Percentiles rank a stretch among this genome's conserved stretches.
Conservation (phyloP, 1,140 invertebrate species). For the Saccostrea cuccullata region DNA sequence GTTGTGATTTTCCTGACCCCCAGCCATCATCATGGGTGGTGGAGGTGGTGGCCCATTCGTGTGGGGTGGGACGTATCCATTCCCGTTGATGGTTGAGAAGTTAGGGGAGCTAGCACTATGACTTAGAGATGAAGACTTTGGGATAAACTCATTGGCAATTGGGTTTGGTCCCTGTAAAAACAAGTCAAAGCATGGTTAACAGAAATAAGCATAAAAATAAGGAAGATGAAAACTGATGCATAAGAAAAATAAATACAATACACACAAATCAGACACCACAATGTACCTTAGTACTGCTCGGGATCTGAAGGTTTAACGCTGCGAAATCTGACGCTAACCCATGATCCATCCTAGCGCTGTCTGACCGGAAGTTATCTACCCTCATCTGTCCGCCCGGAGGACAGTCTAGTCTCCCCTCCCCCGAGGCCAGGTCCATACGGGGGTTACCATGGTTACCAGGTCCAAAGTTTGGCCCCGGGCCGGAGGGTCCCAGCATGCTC, state of each 20-base stretch:
- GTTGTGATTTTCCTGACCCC: constrained; percentile 38
- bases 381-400: constrained; percentile 41
- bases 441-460: neutral
- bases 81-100: constrained; percentile 65
- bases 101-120: constrained; percentile 75
- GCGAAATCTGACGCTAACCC: constrained; percentile 70
- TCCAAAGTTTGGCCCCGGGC: constrained; percentile 45
- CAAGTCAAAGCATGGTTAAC: neutral
- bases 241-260: too few relatives aligned
- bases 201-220: neutral
- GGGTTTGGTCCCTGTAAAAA: constrained; percentile 58
- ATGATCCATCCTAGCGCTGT: constrained; percentile 62
- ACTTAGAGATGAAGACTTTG: constrained; percentile 65
- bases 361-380: constrained; percentile 45
- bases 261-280: neutral
- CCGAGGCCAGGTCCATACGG: constrained; percentile 39
- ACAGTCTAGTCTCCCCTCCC: constrained; percentile 8
- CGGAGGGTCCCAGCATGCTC: constrained; percentile 46
- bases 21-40: constrained; percentile 48
- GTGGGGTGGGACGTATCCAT: constrained; percentile 54
- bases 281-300: constrained; percentile 35
- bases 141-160: constrained; percentile 65
- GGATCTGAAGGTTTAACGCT: constrained; percentile 70
- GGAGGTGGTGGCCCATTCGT: constrained; percentile 58
- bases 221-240: too few relatives aligned